Percentiles rank a stretch among this genome's conserved stretches.
Conservation (phyloP, 2,797 vertebrate genomes). For the Tachyglossus aculeatus region DNA sequence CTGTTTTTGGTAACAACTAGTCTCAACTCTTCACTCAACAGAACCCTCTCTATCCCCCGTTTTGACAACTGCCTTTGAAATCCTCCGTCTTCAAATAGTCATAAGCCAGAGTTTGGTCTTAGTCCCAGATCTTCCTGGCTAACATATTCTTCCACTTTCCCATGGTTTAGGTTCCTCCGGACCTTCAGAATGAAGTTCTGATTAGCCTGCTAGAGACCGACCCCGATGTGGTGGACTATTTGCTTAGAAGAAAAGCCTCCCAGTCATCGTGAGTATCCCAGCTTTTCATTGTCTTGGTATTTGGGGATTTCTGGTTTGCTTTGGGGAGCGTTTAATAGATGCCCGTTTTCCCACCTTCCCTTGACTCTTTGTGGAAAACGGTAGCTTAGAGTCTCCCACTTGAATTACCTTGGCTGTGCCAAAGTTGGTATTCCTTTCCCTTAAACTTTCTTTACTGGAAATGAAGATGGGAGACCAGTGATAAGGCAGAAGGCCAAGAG, state of each 20-base stretch:
- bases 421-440: too few species aligned
- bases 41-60: background rate
- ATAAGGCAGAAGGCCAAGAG: too few species aligned
- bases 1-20: too few species aligned
- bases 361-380: too few species aligned
- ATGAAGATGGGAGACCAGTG: too few species aligned
- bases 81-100: background rate
- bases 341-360: slow-evolving; percentile 18
- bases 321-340: slow-evolving; percentile 56
- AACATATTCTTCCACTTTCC: background rate
- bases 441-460: too few species aligned
- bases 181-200: slow-evolving; percentile 96
- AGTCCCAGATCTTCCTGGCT: background rate
- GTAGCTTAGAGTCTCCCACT: too few species aligned
- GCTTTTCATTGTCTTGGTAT: slow-evolving; percentile 35
- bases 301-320: slow-evolving; percentile 52
- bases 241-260: slow-evolving; percentile 92
- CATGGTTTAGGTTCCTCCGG: slow-evolving; percentile 85
- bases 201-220: slow-evolving; percentile 92
- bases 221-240: slow-evolving; percentile 94
- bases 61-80: background rate
- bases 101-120: background rate
- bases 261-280: slow-evolving; percentile 86
- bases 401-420: too few species aligned
- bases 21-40: too few species aligned